Conservation (phyloP, 92 coral and sea anemone genomes). For the Heliopora coerulea region DNA sequence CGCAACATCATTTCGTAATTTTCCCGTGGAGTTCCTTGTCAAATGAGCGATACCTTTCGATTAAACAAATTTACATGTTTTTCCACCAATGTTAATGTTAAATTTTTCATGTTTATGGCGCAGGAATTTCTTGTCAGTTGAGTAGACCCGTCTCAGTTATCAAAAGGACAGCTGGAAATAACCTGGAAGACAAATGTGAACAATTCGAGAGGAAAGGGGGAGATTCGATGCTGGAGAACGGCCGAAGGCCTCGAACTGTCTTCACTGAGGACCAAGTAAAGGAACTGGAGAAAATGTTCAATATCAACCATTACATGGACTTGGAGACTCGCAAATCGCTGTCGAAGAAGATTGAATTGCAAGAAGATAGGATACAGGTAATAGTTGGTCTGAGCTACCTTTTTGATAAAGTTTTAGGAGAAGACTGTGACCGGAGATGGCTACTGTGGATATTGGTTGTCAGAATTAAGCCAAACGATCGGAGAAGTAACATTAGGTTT, state of each 20-base stretch:
- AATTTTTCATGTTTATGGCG: too few relatives aligned
- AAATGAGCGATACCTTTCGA: too few relatives aligned
- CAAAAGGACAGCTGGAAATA: not conserved
- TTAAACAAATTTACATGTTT: too few relatives aligned
- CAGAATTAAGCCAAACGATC: too few relatives aligned
- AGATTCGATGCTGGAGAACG: slow-evolving; percentile 2
- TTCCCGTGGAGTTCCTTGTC: too few relatives aligned
- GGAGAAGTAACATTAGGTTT: too few relatives aligned
- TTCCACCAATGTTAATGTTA: too few relatives aligned
- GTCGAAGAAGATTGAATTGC: slow-evolving; percentile 83
- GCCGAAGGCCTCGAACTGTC: slow-evolving; percentile 81
- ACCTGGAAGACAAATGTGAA: not conserved
- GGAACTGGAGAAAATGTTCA: slow-evolving; percentile 91
- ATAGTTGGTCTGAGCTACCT: too few relatives aligned
- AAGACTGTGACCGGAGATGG: too few relatives aligned
- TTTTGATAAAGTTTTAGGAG: too few relatives aligned
- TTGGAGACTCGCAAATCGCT: slow-evolving; percentile 92
- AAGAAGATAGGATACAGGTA: slow-evolving; percentile 98
- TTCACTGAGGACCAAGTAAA: slow-evolving; percentile 88
- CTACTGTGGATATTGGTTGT: too few relatives aligned
- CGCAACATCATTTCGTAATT: too few relatives aligned
- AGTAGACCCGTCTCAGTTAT: slow-evolving; percentile 31
- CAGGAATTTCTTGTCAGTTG: not conserved
- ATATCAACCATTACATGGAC: slow-evolving; percentile 93
- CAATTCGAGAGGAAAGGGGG: not conserved